These are phyloP conservation scores for Lagorchestes hirsutus DNA, from an alignment of 2,797 vertebrate genomes.

Conservation along the genomic window DNA sequence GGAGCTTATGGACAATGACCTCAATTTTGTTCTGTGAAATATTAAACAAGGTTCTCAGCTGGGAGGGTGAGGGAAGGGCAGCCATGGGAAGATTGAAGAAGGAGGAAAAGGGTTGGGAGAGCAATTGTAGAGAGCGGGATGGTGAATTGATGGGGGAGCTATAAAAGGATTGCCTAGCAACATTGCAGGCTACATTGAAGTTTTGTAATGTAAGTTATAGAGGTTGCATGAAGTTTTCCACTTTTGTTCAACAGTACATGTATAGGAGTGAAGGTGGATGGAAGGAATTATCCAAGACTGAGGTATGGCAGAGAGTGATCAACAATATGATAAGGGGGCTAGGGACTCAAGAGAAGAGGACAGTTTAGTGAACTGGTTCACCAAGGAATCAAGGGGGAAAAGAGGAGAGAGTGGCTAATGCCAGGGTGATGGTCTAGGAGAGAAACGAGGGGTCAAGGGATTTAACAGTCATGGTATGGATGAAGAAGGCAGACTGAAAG, in stretches of 20 bases:
- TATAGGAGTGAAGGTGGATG: background rate
- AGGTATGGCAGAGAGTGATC: background rate
- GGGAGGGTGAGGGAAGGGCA: background rate
- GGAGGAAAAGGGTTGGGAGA: background rate
- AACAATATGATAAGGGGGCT: background rate
- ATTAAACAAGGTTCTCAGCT: background rate
- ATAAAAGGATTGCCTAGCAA: background rate
- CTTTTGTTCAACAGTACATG: background rate
- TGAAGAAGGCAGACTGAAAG: no score
- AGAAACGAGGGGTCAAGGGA: no score
- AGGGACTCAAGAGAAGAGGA: no score
- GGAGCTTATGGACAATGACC: background rate
- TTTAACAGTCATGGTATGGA: no score
- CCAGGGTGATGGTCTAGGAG: background rate
- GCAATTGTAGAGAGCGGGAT: background rate
- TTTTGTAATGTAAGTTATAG: background rate
- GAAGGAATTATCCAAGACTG: background rate
- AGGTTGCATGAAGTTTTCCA: background rate
- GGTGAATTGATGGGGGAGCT: background rate
- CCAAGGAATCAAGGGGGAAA: background rate
- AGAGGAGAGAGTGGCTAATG: background rate
- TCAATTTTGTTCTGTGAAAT: background rate
- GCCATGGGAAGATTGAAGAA: background rate
- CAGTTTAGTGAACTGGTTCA: no score
- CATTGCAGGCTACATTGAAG: background rate